Conservation (phyloP, 1,140 invertebrate species). For the Drosophila takahashii region DNA sequence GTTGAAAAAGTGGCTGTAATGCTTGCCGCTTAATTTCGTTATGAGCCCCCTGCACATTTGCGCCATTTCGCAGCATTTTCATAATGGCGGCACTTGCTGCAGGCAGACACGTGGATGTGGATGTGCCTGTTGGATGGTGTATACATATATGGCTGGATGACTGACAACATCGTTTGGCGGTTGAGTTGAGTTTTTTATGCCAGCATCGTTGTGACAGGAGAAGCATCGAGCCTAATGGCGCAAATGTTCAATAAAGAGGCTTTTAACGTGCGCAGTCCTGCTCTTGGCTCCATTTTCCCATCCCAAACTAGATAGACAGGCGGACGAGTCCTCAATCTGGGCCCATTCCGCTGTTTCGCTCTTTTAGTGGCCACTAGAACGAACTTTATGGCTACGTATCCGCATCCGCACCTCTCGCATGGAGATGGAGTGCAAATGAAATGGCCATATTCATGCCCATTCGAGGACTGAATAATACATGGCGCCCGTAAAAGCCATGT, state of each 20-base stretch:
- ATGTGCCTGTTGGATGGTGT: conserved; percentile 4
- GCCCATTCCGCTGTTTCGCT: conserved; percentile 30
- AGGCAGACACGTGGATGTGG: conserved; percentile 9
- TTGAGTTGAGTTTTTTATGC: conserved; percentile 58
- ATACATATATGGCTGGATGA: conserved; percentile 25
- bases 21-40: conserved; percentile 70
- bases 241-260: conserved; percentile 82
- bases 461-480: conserved; percentile 45
- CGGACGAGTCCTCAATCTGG: conserved; percentile 52
- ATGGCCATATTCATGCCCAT: conserved; percentile 41
- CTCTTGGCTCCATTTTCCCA: conserved; percentile 14
- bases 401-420: conserved; percentile 20
- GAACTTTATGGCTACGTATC: conserved; percentile 51
- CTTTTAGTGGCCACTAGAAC: conserved; percentile 58
- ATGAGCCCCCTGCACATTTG: conserved; percentile 74
- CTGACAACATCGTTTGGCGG: conserved; percentile 74
- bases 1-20: conserved; percentile 46
- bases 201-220: conserved; percentile 55
- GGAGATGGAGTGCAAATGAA: conserved; percentile 28
- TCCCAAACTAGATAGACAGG: conserved; percentile 26
- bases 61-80: conserved; percentile 80
- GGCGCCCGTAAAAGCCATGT: conserved; percentile 32
- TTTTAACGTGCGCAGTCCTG: conserved; percentile 63
- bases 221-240: conserved; percentile 63
- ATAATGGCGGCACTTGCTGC: conserved; percentile 61